Conservation (phyloP, 2,888 invertebrate genomes). For the Ptilodon capucinus region DNA sequence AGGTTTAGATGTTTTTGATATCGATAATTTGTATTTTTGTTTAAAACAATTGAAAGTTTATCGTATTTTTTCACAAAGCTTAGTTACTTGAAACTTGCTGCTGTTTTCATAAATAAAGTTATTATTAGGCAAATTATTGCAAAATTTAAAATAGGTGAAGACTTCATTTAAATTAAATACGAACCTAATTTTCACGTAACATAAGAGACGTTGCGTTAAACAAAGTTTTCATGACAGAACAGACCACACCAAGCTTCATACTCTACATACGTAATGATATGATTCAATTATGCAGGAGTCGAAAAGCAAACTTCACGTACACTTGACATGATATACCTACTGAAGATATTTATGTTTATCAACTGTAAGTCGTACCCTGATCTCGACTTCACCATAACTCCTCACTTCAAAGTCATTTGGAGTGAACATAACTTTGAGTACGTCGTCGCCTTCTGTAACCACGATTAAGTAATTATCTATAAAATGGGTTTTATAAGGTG, state of each 20-base stretch:
- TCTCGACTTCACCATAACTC: constrained; percentile 36
- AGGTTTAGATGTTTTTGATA: too few relatives aligned
- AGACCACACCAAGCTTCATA: not conserved
- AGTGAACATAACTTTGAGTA: constrained; percentile 44
- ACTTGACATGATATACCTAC: too few relatives aligned
- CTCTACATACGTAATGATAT: not conserved
- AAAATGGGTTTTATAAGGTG: too few relatives aligned
- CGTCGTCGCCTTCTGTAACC: constrained; percentile 47
- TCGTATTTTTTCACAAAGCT: not conserved
- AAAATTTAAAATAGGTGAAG: too few relatives aligned
- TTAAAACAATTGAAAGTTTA: too few relatives aligned
- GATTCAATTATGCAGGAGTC: not conserved
- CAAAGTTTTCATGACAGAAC: not conserved
- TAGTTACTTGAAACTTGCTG: not conserved
- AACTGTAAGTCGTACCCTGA: constrained; percentile 33
- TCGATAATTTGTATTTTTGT: too few relatives aligned
- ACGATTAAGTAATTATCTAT: too few relatives aligned
- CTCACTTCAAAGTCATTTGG: constrained; percentile 48
- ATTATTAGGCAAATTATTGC: too few relatives aligned
- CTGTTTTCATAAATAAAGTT: too few relatives aligned
- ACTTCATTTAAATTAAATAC: too few relatives aligned
- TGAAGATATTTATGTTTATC: not conserved
- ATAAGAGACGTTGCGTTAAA: not conserved
- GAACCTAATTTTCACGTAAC: not conserved
- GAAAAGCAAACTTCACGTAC: not conserved